phyloP scores from a whole-genome alignment of 2,888 invertebrate genomes.

The Ophion ventricosus region DNA sequence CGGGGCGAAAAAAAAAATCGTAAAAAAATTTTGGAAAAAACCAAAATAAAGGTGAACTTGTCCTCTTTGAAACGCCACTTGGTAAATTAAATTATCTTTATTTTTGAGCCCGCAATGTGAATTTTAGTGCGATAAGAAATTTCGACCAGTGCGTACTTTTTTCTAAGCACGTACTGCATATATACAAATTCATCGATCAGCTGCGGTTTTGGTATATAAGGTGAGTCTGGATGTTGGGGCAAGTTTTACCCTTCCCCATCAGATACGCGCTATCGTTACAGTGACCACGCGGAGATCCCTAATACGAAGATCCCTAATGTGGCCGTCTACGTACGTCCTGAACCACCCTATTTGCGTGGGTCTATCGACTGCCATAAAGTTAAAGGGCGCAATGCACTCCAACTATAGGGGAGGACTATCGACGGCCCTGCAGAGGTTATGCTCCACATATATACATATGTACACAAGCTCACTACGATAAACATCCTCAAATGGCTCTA shows the following conservation, averaged over 20 bases:
- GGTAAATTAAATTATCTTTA: no score
- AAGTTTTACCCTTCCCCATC: slow-evolving; percentile 38
- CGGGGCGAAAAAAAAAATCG: no score
- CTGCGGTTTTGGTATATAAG: slow-evolving; percentile 24
- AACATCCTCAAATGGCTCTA: slow-evolving; percentile 32
- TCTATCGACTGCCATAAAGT: background rate
- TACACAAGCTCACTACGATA: slow-evolving; percentile 10
- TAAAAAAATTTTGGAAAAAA: no score
- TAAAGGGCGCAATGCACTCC: slow-evolving; percentile 1
- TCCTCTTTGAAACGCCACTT: no score
- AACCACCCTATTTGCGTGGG: background rate
- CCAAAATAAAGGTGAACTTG: no score
- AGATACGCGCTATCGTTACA: slow-evolving; percentile 46
- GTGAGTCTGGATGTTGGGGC: slow-evolving; percentile 37
- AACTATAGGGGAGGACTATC: no score
- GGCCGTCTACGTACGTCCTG: slow-evolving; percentile 11
- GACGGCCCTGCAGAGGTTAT: background rate
- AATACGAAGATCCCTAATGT: slow-evolving; percentile 46
- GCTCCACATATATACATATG: background rate
- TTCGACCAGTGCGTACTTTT: no score
- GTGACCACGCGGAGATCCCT: no score
- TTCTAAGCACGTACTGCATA: no score
- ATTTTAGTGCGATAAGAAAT: no score
- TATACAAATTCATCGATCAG: slow-evolving; percentile 2
- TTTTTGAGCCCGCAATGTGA: no score